Evolutionary conservation across 2,113 vertebrate genomes (phyloP).

Genomic region (Brienomyrus longianalis): DNA sequence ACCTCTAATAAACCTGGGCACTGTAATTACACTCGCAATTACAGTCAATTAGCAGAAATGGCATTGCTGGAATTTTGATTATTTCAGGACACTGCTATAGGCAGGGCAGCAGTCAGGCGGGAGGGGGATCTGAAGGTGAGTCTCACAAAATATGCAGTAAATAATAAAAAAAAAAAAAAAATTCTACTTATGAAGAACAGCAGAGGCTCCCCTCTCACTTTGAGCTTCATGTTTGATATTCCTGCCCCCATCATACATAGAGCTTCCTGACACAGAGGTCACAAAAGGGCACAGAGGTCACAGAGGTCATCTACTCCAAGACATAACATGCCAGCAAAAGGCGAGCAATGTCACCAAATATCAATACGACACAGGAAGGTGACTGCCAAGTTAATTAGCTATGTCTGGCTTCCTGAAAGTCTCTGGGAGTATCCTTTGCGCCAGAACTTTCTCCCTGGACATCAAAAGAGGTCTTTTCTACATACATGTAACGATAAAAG

Average conservation of each 20-base stretch:
- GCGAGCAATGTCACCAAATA: not conserved
- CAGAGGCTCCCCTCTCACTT: not conserved
- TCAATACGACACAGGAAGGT: not conserved
- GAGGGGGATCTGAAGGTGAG: not conserved
- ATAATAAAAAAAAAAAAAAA: not conserved
- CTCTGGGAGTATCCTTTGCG: not conserved
- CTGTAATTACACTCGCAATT: constrained; percentile 26
- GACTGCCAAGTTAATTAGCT: not conserved
- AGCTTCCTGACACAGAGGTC: not conserved
- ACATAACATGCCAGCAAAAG: not conserved
- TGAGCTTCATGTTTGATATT: not conserved
- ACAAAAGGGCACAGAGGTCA: not conserved
- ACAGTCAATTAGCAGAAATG: constrained; percentile 7
- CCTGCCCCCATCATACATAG: not conserved
- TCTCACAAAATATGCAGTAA: not conserved
- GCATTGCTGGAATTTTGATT: constrained; percentile 15
- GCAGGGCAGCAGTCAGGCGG: not conserved
- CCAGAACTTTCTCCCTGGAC: not conserved
- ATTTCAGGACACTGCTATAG: not conserved
- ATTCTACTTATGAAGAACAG: not conserved
- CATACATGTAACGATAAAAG: not conserved
- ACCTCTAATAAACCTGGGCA: constrained; percentile 19
- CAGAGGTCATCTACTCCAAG: not conserved
- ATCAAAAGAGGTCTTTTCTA: not conserved
- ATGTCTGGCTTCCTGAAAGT: not conserved